phyloP scores from a whole-genome alignment of 2,797 vertebrate species.

The Diglossa cyanea region DNA sequence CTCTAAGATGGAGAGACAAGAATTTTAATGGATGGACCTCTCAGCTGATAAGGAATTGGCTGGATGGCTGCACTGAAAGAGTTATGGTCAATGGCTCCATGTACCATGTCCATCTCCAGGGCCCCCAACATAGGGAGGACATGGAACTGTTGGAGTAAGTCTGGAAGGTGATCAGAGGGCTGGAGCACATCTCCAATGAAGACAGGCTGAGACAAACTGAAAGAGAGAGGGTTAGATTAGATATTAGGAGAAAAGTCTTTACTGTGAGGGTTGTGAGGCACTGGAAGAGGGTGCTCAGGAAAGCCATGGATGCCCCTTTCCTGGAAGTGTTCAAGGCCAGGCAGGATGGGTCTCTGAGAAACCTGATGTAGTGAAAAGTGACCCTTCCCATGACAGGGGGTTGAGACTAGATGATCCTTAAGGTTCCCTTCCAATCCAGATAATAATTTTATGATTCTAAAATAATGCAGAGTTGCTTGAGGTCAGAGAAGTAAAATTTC shows the following conservation, averaged over 20 bases:
- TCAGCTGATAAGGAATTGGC: neutral
- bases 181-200: neutral
- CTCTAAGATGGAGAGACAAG: neutral
- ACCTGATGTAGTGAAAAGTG: neutral
- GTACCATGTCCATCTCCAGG: neutral
- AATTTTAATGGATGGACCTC: neutral
- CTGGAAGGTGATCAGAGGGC: neutral
- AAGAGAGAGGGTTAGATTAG: neutral
- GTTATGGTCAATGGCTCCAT: neutral
- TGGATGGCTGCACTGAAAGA: neutral
- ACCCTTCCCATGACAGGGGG: neutral
- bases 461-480: neutral
- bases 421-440: neutral
- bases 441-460: neutral
- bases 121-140: neutral
- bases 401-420: neutral
- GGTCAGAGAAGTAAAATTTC: neutral
- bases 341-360: neutral
- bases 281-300: neutral
- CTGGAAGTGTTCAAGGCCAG: neutral
- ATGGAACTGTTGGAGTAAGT: neutral
- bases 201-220: neutral
- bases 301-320: fast-evolving
- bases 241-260: neutral
- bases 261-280: neutral